Conservation (phyloP, 2,888 invertebrate genomes). For the Rambutsinella grinnellia region DNA sequence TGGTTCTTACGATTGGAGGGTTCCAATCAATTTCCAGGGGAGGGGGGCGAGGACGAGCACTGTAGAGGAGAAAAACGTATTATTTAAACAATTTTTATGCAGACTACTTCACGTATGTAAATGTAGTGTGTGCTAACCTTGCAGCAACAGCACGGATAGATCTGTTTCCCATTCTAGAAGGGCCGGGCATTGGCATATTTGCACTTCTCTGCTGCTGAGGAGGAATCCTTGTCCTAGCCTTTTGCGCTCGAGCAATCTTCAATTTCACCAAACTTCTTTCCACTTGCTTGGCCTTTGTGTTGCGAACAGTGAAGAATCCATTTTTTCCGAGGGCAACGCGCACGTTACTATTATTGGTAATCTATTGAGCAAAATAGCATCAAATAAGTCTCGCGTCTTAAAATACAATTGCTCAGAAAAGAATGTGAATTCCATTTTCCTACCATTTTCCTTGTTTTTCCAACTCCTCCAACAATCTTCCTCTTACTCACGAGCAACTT, state of each 20-base stretch:
- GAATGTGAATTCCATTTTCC: background rate
- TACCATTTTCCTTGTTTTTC: conserved; percentile 39
- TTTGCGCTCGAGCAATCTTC: conserved; percentile 60
- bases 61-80: background rate
- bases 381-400: background rate
- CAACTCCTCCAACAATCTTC: conserved; percentile 12
- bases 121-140: too few species aligned
- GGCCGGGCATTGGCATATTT: conserved; percentile 12
- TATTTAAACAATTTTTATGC: background rate
- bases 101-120: too few species aligned
- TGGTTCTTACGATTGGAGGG: conserved; percentile 49
- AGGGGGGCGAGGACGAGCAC: background rate
- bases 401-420: background rate
- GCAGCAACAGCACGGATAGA: background rate
- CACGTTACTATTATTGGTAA: conserved; percentile 19
- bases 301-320: conserved; percentile 58
- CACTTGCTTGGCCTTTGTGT: conserved; percentile 47
- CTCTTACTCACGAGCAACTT: conserved; percentile 39
- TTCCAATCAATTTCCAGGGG: too few species aligned
- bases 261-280: conserved; percentile 53
- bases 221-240: conserved; percentile 38
- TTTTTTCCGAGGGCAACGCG: conserved; percentile 46
- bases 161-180: conserved; percentile 19
- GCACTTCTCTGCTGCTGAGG: conserved; percentile 18
- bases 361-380: too few species aligned